Percentiles rank a stretch among this genome's conserved stretches.
phyloP scores from a whole-genome alignment of 1,140 invertebrate species.

The Cotesia chilonis region DNA sequence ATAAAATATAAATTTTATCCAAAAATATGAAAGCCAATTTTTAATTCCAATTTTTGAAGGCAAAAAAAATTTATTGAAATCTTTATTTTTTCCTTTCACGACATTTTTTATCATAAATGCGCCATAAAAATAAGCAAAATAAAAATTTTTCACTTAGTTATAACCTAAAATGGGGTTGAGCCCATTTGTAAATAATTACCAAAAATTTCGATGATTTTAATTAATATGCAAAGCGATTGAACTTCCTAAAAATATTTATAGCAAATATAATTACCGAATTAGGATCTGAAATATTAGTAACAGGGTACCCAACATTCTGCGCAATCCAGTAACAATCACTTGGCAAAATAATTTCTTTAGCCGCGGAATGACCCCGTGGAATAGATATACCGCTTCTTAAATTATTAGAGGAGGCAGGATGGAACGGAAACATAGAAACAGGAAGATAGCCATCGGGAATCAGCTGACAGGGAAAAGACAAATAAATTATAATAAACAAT shows the following conservation, averaged over 20 bases:
- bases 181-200: no score
- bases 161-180: no score
- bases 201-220: no score
- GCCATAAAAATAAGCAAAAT: no score
- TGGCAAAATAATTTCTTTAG: conserved; percentile 44
- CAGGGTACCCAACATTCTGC: conserved; percentile 30
- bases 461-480: conserved; percentile 42
- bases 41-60: no score
- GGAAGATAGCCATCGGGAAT: conserved; percentile 51
- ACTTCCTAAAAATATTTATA: background rate
- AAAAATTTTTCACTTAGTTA: no score
- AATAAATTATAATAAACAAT: conserved; percentile 35
- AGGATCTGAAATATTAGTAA: conserved; percentile 28
- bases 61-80: no score
- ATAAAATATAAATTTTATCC: no score
- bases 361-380: conserved; percentile 20
- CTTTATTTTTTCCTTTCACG: no score
- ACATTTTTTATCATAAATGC: no score
- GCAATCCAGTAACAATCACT: conserved; percentile 49
- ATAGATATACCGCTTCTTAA: conserved; percentile 21
- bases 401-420: conserved; percentile 38
- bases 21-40: no score
- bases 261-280: conserved; percentile 34
- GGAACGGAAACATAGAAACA: conserved; percentile 51
- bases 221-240: no score